phyloP scores from a whole-genome alignment of 2,888 invertebrate species.

The Adineta ricciae region DNA sequence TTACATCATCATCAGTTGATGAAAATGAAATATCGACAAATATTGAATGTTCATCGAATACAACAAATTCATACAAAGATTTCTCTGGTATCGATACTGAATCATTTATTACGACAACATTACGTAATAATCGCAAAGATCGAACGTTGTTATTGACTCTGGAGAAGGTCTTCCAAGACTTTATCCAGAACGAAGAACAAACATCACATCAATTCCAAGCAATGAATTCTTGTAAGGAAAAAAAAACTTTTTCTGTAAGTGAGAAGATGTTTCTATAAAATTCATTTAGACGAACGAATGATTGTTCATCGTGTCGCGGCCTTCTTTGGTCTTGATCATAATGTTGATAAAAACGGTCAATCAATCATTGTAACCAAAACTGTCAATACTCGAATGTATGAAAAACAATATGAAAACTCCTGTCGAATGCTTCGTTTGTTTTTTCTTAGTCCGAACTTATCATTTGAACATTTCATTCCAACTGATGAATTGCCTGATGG shows the following conservation, averaged over 20 bases:
- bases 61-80: slow-evolving; percentile 53
- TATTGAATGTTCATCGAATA: not conserved
- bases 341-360: slow-evolving; percentile 72
- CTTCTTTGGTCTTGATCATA: slow-evolving; percentile 84
- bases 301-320: slow-evolving; percentile 83
- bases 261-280: not conserved
- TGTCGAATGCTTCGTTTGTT: not conserved
- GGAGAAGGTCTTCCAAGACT: slow-evolving; percentile 72
- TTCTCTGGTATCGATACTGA: slow-evolving; percentile 71
- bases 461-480: slow-evolving; percentile 11
- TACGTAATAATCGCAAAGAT: slow-evolving; percentile 80
- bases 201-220: not conserved
- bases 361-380: slow-evolving; percentile 66
- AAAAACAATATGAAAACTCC: no score
- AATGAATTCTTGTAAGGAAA: slow-evolving; percentile 42
- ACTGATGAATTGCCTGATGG: not conserved
- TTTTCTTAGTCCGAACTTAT: not conserved
- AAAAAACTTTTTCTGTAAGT: not conserved
- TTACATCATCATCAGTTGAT: slow-evolving; percentile 34
- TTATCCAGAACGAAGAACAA: slow-evolving; percentile 71
- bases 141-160: slow-evolving; percentile 71
- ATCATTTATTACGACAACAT: slow-evolving; percentile 74
- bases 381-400: slow-evolving; percentile 57
- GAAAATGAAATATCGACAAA: not conserved
- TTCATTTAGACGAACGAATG: slow-evolving; percentile 58